phyloP scores from a whole-genome alignment of 2,888 invertebrate genomes.

The Eumacrocentrus americanus region DNA sequence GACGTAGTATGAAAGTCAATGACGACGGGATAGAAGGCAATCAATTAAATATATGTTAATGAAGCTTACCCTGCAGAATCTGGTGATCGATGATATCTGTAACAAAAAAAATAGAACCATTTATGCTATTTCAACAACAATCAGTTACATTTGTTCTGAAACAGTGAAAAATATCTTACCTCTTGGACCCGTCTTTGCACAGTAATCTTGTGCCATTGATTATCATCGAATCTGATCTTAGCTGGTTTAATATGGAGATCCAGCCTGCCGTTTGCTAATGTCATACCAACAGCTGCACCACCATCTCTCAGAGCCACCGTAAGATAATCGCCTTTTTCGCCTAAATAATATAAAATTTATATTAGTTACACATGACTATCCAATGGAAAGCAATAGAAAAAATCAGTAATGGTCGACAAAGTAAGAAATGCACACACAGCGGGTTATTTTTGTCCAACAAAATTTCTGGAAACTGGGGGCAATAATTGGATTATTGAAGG shows the following conservation, averaged over 20 bases:
- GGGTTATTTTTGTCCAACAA: too few relatives aligned
- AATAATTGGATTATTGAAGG: too few relatives aligned
- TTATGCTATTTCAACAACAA: too few relatives aligned
- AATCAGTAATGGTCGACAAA: too few relatives aligned
- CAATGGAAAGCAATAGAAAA: too few relatives aligned
- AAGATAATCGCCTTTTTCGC: conserved; percentile 87
- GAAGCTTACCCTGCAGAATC: conserved; percentile 80
- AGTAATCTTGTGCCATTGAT: conserved; percentile 94
- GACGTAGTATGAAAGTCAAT: too few relatives aligned
- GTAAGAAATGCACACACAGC: too few relatives aligned
- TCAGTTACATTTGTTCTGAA: too few relatives aligned
- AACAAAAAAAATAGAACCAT: conserved; percentile 58
- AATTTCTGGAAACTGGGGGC: too few relatives aligned
- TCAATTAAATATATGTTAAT: too few relatives aligned
- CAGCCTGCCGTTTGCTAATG: conserved; percentile 86
- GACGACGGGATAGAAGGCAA: too few relatives aligned
- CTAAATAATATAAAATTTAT: too few relatives aligned
- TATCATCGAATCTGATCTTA: conserved; percentile 90
- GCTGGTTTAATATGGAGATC: conserved; percentile 89
- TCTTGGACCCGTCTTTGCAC: conserved; percentile 90
- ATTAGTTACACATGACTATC: not conserved
- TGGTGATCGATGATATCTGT: conserved; percentile 85
- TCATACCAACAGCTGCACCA: conserved; percentile 86
- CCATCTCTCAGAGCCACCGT: conserved; percentile 89
- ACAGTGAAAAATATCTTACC: conserved; percentile 69